Evolutionary conservation across 2,888 invertebrate genomes (phyloP).

Genomic region (Napeogenes sylphis): DNA sequence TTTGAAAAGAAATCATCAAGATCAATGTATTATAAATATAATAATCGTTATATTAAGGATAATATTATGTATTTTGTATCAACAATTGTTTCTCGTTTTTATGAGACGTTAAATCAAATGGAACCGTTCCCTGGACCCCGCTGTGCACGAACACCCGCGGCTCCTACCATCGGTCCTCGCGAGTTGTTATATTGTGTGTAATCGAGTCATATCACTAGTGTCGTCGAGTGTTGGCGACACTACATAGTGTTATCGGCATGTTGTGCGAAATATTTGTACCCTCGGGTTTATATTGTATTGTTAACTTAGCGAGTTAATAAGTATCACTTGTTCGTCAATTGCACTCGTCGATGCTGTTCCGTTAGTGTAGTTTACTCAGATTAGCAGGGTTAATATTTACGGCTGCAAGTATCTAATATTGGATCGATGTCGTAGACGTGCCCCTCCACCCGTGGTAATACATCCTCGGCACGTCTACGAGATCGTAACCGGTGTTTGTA

Average conservation of each 20-base stretch:
- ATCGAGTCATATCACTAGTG: conserved; percentile 7
- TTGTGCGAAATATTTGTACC: conserved; percentile 60
- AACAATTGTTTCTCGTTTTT: conserved; percentile 72
- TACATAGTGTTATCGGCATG: conserved; percentile 60
- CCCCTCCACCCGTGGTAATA: conserved; percentile 9
- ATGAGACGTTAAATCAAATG: conserved; percentile 68
- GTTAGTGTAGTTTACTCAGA: conserved; percentile 52
- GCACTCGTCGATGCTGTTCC: conserved; percentile 72
- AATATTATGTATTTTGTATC: conserved; percentile 75
- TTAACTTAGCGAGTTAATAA: conserved; percentile 72
- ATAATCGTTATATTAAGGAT: conserved; percentile 75
- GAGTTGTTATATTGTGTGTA: too few relatives aligned
- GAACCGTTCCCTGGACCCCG: conserved; percentile 64
- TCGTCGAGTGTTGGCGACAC: conserved; percentile 19
- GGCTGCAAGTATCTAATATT: conserved; percentile 37
- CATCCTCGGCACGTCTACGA: conserved; percentile 41
- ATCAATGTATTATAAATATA: conserved; percentile 75
- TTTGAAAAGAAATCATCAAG: conserved; percentile 69
- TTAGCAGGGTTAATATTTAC: conserved; percentile 49
- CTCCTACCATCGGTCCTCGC: conserved; percentile 54
- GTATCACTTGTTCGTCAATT: conserved; percentile 77
- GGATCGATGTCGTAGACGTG: conserved; percentile 45
- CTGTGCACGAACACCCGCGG: conserved; percentile 71
- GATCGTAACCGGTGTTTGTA: conserved; percentile 39
- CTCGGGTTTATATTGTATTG: conserved; percentile 71